Evolutionary conservation across 2,113 vertebrate species (phyloP), one percentile per base, ranked within the genome.

Genomic region (Ctenomys sociabilis): DNA sequence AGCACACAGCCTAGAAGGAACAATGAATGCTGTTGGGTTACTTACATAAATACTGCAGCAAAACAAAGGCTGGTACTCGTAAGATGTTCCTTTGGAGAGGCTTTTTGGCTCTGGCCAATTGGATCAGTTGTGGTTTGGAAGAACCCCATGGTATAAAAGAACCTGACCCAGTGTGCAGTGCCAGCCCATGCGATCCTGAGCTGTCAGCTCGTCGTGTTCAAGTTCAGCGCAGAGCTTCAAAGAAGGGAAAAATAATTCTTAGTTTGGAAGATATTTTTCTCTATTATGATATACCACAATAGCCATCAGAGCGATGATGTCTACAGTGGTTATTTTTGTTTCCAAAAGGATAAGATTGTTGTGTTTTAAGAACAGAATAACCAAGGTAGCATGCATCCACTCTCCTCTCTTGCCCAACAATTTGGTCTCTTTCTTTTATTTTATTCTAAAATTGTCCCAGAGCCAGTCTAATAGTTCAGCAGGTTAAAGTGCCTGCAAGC

Each of bases 61-160:
- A 98, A 97, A 91, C 40, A 77, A 96, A 95, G 43, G 37, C 73
- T 94, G 14, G 97, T 97, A 95, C 96, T 85, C 64, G 35, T 72
- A 89, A 97, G 26, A 35, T 78, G 78, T 70, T 92, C 85, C 98
- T 97, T 85, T 17, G 70, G 52, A 93, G 70, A 19, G 96, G 16
- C 35, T 96, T 43, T 1, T 0, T 30, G 95, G 57, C 80, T 96
- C 85, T 97, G 81, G 94, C 17, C 54, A 32, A 81, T 66, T 66
- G 82, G 52, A 64, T 49, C n/a, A 57, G 37, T 81, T 91, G 66
- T 19, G 32, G 45, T 73, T 43, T 90, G 54, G 45, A 77, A 45
- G 5, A 45, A 75, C 43, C 26, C 40, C 37, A 26, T 6, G 30
- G 30, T 66, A 66, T 30, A 30, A 68, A 68, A 68, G 35, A n/a